Conservation (phyloP, 2,888 invertebrate genomes). For the Linnaemya tessellans region DNA sequence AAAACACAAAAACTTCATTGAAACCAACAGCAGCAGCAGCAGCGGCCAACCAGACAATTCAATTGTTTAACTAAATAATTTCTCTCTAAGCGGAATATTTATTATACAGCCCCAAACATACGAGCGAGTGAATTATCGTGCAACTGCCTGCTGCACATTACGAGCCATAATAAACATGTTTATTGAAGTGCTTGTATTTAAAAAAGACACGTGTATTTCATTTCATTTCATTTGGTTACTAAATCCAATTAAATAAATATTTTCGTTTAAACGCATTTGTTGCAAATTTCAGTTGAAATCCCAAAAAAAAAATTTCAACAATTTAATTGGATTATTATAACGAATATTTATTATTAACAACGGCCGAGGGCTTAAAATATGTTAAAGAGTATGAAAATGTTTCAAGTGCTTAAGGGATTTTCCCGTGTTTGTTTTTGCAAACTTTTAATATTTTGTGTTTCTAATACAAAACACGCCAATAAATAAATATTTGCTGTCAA, state of each 20-base stretch:
- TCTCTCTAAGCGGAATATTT: slow-evolving; percentile 1
- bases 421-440: slow-evolving; percentile 9
- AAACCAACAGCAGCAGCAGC: background rate
- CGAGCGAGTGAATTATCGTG: background rate
- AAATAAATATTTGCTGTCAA: slow-evolving; percentile 38
- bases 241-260: background rate
- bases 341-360: slow-evolving; percentile 12
- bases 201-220: background rate
- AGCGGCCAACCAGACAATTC: background rate
- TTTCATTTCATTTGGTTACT: background rate
- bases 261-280: slow-evolving; percentile 15
- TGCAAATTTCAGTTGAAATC: background rate
- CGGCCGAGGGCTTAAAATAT: slow-evolving; percentile 12
- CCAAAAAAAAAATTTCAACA: slow-evolving; percentile 28
- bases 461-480: slow-evolving; percentile 4
- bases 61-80: slow-evolving; percentile 17
- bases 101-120: background rate
- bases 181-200: background rate
- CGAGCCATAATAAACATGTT: background rate
- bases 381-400: slow-evolving; percentile 11
- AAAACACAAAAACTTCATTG: background rate
- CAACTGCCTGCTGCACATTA: background rate
- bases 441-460: background rate
- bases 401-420: slow-evolving; percentile 37
- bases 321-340: slow-evolving; percentile 51